Evolutionary conservation across 2,797 vertebrate genomes (phyloP).

Genomic region (Pseudochirops cupreus): DNA sequence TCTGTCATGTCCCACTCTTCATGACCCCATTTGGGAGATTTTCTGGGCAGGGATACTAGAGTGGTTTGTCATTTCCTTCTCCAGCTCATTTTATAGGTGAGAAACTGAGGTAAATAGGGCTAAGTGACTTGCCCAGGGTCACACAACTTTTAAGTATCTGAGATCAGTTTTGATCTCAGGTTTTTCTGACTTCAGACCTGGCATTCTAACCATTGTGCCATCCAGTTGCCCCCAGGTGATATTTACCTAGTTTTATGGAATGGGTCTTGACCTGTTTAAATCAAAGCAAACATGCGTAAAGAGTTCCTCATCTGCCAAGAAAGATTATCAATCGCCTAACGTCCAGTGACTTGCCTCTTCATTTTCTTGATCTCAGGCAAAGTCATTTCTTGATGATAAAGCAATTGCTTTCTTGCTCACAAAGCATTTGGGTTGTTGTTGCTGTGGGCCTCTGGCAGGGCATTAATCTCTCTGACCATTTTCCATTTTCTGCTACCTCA

Average conservation of each 20-base stretch:
- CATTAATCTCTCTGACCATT: background rate
- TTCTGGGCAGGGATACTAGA: background rate
- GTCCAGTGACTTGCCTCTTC: background rate
- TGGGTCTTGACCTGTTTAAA: background rate
- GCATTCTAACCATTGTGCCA: background rate
- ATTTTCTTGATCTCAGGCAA: background rate
- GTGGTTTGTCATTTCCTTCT: background rate
- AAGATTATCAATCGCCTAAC: background rate
- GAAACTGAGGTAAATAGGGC: background rate
- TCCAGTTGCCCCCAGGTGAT: background rate
- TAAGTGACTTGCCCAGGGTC: background rate
- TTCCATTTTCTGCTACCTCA: background rate
- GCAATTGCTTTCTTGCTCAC: background rate
- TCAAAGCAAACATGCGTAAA: background rate
- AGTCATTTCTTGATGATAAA: background rate
- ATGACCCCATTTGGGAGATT: background rate
- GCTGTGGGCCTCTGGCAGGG: background rate
- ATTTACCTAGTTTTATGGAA: background rate
- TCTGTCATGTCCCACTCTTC: background rate
- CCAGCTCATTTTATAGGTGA: background rate
- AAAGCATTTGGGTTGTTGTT: background rate
- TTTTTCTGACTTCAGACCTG: background rate
- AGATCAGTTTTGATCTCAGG: background rate
- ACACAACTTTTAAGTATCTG: background rate
- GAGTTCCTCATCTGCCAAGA: background rate